Base-by-base conservation (phyloP, 2,888 invertebrate species). In the Nudaria mundana region DNA sequence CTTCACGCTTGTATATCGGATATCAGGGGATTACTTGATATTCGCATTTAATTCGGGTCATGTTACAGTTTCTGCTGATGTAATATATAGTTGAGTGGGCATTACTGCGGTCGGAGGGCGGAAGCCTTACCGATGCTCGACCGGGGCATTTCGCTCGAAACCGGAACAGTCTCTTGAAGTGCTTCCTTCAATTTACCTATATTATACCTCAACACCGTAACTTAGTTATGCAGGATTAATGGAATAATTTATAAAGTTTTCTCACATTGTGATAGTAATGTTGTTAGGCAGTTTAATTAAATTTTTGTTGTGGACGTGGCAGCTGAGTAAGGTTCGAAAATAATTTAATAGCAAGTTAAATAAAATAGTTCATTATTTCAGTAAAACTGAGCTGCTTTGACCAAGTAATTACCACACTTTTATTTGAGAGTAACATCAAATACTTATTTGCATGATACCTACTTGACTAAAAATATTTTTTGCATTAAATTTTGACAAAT, bases 171-270 rank as follows among this genome's bases (percentile, higher is more conserved):
- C 70, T 51, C 75, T 80, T 74, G 71, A 60, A 61, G 57, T 81
- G 83, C 71, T 86, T 85, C 85, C 72, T 74, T 76, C 70, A 70
- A 77, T 77, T 81, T 81, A 81, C 81, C 79, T 77, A 76, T 66
- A 79, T 76, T 71, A 58, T 60, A 64, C 56, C 58, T 38, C 51
- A 56, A 65, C 52, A 55, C 54, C 39, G 48, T 51, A 55, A 57
- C 44, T 49, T 52, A 44, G 43, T 44, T 40, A 39, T 16, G 22
- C 26, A 29, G 11, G 41, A 54, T 44, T 35, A 44, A 52, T 52
- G 44, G 37, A 50, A 59, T 49, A 43, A 37, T 43, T 29, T n/a
- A 20, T 30, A 6, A 36, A 29, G 22, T 30, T 44, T 18, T 25
- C 28, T 5, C 7, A 6, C 12, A 8, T 32, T 3, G 15, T 30